These are phyloP conservation scores for Neoaliturus tenellus DNA, from an alignment of 2,888 invertebrate genomes.

Conservation along the genomic window DNA sequence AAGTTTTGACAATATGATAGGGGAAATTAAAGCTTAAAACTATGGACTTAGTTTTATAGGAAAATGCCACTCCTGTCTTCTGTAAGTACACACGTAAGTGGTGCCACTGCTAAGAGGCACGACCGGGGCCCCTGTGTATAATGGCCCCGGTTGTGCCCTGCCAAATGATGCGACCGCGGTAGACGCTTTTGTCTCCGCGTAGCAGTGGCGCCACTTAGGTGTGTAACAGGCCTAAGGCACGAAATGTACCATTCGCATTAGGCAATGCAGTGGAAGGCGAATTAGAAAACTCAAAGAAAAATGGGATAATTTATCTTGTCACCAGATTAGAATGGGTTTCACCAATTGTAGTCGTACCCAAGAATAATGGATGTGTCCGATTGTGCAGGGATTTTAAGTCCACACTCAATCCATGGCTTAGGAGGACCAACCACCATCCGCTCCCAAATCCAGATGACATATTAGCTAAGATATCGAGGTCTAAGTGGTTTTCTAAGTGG, in stretches of 20 bases:
- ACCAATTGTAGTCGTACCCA: too few relatives aligned
- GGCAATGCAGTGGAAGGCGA: not conserved
- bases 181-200: too few relatives aligned
- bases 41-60: not conserved
- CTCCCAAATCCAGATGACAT: not conserved
- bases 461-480: not conserved
- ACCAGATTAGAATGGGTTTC: not conserved
- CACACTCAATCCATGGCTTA: not conserved
- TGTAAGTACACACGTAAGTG: too few relatives aligned
- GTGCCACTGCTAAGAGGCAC: too few relatives aligned
- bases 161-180: too few relatives aligned
- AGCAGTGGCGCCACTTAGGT: too few relatives aligned
- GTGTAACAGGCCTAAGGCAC: too few relatives aligned
- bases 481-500: not conserved
- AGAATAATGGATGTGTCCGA: not conserved
- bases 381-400: not conserved
- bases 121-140: too few relatives aligned
- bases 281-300: not conserved
- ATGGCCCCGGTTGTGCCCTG: too few relatives aligned
- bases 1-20: not conserved
- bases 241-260: conserved; percentile 1
- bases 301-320: not conserved
- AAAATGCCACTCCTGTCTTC: conserved; percentile 1
- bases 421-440: not conserved
- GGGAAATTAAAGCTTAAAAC: not conserved